Conservation (phyloP, 2,113 vertebrate species). For the Chaetops frenatus region DNA sequence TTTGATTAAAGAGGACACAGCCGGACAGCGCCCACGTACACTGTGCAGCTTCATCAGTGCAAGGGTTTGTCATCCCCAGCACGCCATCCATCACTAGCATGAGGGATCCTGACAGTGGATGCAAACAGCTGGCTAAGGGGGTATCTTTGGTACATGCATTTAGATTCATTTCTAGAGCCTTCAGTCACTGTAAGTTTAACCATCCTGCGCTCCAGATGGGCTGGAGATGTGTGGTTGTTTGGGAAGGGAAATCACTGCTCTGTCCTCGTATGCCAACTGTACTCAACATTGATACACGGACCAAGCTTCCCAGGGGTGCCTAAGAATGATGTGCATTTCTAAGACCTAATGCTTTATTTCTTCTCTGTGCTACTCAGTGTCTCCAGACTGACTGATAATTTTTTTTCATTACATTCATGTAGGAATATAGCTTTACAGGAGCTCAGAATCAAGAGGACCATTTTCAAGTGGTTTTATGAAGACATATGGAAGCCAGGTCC, state of each 20-base stretch:
- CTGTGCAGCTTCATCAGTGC: not conserved
- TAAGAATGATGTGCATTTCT: not conserved
- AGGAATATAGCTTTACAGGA: not conserved
- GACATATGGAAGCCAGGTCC: not conserved
- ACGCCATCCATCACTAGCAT: not conserved
- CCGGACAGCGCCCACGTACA: not conserved
- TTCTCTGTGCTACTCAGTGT: not conserved
- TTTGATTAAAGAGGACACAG: not conserved
- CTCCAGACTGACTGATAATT: not conserved
- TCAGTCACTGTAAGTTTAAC: not conserved
- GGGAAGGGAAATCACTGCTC: not conserved
- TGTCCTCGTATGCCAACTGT: not conserved
- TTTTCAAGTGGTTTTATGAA: constrained; percentile 27
- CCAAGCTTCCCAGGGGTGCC: not conserved
- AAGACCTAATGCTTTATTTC: not conserved
- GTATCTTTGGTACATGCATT: not conserved
- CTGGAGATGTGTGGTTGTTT: not conserved
- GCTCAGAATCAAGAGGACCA: not conserved
- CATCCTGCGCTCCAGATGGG: not conserved
- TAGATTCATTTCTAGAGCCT: not conserved
- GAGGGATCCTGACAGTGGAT: not conserved
- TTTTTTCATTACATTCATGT: not conserved
- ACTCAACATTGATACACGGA: not conserved
- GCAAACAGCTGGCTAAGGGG: not conserved
- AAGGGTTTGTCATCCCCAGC: not conserved